phyloP scores from a whole-genome alignment of 2,113 vertebrate species.

The Stegostoma tigrinum region DNA sequence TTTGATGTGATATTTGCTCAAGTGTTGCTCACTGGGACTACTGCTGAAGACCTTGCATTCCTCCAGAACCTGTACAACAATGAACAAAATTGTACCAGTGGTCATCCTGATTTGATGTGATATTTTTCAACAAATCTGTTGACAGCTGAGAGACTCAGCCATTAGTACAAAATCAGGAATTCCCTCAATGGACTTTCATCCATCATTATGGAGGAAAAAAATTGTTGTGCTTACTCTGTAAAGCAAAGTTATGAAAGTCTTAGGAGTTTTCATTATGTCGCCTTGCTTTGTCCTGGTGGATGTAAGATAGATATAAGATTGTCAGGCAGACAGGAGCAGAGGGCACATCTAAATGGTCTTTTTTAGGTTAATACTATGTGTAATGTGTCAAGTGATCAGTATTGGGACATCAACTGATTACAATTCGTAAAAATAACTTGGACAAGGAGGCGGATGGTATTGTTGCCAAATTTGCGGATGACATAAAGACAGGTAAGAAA shows the following conservation, averaged over 20 bases:
- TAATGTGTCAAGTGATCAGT: no score
- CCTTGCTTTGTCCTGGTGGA: no score
- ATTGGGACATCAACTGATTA: no score
- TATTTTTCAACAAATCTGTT: not conserved
- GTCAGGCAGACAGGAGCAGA: no score
- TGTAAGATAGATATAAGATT: no score
- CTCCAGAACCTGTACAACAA: not conserved
- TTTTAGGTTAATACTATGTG: no score
- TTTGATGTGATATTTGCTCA: not conserved
- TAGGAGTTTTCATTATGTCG: not conserved
- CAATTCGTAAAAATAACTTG: no score
- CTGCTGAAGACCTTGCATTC: not conserved
- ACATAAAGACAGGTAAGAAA: no score
- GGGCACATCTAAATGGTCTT: no score
- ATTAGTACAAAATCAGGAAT: not conserved
- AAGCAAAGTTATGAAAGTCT: not conserved
- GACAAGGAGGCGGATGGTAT: no score
- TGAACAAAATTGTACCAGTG: not conserved
- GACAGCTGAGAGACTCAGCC: not conserved
- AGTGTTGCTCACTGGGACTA: not conserved
- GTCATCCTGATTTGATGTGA: not conserved
- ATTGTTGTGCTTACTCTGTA: not conserved
- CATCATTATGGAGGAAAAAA: not conserved
- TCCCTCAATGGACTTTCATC: not conserved
- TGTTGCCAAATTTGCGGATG: no score